Evolutionary conservation across 1,140 invertebrate species (phyloP), one percentile per base, ranked within the genome.

Genomic region (Argopecten irradians): DNA sequence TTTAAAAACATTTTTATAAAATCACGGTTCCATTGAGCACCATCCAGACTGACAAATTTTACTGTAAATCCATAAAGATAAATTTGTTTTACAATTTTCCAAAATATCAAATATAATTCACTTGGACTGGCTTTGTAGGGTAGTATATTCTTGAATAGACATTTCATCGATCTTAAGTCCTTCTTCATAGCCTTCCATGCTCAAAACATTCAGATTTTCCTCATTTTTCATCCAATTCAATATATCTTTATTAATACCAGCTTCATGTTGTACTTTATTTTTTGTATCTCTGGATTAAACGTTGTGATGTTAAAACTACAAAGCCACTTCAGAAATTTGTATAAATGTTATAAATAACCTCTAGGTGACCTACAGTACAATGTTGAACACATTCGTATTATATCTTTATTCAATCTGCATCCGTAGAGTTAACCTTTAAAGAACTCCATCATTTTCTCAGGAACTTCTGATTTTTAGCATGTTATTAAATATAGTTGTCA

Each of bases 191-290:
- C 22, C 83, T 36, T 34, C 84, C 55, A 1, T 11, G 43, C 43
- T 46, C 9, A 46, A 32, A 19, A 88, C 34, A 32, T 85, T 39
- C 83, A 85, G 9, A 89, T 34, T 14, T 83, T 85, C 89, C n/a
- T 88, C 86, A 55, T 46, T 41, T 22, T n/a, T 34, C 90, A 90
- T 91, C 89, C 90, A 90, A 19, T 82, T 2, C 1, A 91, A 87
- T 7, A 71, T 71, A 41, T 87, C 84, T 55, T 88, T 83, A 34
- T 87, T 85, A 14, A 89, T 83, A 19, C 90, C 89, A n/a, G 89
- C 22, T 83, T 87, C 36, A 22, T 91, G 89, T 3, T 87, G 5
- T 5, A 90, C 85, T 11, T 14, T 34, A 88, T n/a, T 90, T 91
- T 41, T 90, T 91, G 41, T 89, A 91, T 5, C 55, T 41, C 34